These are phyloP conservation scores for Habropoda laboriosa DNA, from an alignment of 1,140 invertebrate species.

Conservation along the genomic window DNA sequence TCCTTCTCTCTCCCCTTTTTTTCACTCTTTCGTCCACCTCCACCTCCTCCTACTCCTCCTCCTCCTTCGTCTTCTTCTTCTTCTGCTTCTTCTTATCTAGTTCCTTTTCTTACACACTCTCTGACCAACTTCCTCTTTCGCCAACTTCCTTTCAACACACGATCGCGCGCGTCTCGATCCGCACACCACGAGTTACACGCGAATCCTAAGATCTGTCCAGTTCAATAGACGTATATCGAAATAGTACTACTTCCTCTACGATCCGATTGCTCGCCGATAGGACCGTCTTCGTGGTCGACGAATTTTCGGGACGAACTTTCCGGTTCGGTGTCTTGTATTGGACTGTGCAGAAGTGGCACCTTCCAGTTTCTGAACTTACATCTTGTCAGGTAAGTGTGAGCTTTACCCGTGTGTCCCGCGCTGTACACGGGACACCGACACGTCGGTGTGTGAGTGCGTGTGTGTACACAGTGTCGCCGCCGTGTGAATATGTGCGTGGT, in stretches of 20 bases:
- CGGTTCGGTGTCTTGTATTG: constrained; percentile 81
- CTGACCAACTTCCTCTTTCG: too few relatives aligned
- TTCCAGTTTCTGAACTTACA: constrained; percentile 81
- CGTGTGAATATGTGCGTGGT: too few relatives aligned
- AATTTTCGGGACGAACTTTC: constrained; percentile 77
- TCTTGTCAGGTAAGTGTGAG: constrained; percentile 81
- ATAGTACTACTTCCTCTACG: too few relatives aligned
- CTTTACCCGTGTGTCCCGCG: constrained; percentile 72
- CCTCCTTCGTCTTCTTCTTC: constrained; percentile 2
- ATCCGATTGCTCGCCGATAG: too few relatives aligned
- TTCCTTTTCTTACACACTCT: background rate
- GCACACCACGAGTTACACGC: too few relatives aligned
- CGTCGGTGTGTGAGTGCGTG: background rate
- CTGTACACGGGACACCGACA: constrained; percentile 33
- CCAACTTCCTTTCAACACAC: too few relatives aligned
- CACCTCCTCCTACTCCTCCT: constrained; percentile 15
- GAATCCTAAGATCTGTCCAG: too few relatives aligned
- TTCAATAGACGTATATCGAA: too few relatives aligned
- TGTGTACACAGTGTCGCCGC: too few relatives aligned
- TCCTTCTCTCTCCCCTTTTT: background rate
- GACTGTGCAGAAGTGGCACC: constrained; percentile 81
- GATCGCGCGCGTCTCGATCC: too few relatives aligned
- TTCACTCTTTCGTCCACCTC: background rate
- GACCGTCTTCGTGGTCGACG: background rate
- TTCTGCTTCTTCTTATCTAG: background rate